Evolutionary conservation across 2,113 vertebrate species (phyloP).

Genomic region (Nerophis ophidion): DNA sequence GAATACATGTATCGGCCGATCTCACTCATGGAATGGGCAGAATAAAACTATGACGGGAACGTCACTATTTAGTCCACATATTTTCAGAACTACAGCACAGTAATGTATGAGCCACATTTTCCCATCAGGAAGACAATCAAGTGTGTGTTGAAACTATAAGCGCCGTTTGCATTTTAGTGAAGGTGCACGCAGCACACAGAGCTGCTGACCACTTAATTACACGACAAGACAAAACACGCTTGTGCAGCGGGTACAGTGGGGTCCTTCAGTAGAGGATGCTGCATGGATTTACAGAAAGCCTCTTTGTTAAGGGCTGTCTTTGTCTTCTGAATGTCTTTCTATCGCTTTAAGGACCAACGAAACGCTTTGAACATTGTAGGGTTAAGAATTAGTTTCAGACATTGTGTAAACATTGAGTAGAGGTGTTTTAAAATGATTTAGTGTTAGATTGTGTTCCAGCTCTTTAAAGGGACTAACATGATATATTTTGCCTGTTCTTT

Average conservation of each 20-base stretch:
- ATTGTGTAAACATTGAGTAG: not conserved
- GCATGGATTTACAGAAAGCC: constrained; percentile 42
- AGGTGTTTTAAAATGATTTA: not conserved
- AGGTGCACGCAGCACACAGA: constrained; percentile 4
- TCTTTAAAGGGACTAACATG: not conserved
- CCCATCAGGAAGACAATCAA: constrained; percentile 17
- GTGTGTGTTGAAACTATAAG: constrained; percentile 22
- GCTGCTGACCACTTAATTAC: constrained; percentile 17
- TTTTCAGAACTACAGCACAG: too few species aligned
- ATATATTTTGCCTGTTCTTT: constrained; percentile 34
- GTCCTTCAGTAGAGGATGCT: constrained; percentile 49
- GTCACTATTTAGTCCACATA: too few species aligned
- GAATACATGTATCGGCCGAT: too few species aligned
- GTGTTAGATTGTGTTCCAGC: not conserved
- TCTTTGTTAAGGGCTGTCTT: constrained; percentile 44
- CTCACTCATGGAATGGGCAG: too few species aligned
- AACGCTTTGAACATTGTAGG: not conserved
- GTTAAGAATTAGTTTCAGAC: not conserved
- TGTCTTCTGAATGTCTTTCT: constrained; percentile 29
- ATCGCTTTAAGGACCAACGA: constrained; percentile 14
- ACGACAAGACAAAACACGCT: constrained; percentile 23
- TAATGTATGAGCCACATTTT: constrained; percentile 34
- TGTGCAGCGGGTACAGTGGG: constrained; percentile 40
- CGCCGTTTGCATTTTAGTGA: constrained; percentile 23
- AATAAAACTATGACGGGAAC: too few species aligned